Evolutionary conservation across 1,140 invertebrate species (phyloP).

Genomic region (Bombus sylvicola): DNA sequence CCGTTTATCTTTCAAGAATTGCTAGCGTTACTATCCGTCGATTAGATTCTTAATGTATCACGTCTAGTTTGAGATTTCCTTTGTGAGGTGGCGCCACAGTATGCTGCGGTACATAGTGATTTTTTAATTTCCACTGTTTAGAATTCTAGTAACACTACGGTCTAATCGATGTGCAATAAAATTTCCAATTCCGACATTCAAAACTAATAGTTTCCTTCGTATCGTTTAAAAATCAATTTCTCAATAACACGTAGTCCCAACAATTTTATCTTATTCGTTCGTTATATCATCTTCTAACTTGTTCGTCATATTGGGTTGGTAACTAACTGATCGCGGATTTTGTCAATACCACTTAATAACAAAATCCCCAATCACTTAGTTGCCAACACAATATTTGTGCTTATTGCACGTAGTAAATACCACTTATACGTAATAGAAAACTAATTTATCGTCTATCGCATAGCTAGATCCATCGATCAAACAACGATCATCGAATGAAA

Average conservation of each 20-base stretch:
- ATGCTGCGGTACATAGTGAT: slow-evolving; percentile 35
- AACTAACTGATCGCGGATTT: too few species aligned
- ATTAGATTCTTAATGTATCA: neutral
- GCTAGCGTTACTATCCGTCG: slow-evolving; percentile 44
- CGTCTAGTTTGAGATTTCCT: slow-evolving; percentile 39
- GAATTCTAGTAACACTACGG: slow-evolving; percentile 22
- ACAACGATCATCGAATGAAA: too few species aligned
- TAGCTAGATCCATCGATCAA: too few species aligned
- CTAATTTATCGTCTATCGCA: neutral
- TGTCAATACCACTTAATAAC: too few species aligned
- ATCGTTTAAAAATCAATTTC: neutral
- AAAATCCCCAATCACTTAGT: too few species aligned
- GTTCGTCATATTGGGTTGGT: too few species aligned
- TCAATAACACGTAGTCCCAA: neutral
- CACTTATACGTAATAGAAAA: too few species aligned
- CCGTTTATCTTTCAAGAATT: neutral
- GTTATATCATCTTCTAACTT: too few species aligned
- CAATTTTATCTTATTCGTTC: neutral
- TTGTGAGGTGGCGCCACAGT: slow-evolving; percentile 63
- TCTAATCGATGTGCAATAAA: neutral
- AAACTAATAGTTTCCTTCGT: neutral
- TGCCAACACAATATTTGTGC: too few species aligned
- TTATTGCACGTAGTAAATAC: neutral
- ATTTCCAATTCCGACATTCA: neutral
- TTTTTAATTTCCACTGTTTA: slow-evolving; percentile 28